Conservation (phyloP, 2,797 vertebrate genomes). For the Periophthalmus magnuspinnatus region DNA sequence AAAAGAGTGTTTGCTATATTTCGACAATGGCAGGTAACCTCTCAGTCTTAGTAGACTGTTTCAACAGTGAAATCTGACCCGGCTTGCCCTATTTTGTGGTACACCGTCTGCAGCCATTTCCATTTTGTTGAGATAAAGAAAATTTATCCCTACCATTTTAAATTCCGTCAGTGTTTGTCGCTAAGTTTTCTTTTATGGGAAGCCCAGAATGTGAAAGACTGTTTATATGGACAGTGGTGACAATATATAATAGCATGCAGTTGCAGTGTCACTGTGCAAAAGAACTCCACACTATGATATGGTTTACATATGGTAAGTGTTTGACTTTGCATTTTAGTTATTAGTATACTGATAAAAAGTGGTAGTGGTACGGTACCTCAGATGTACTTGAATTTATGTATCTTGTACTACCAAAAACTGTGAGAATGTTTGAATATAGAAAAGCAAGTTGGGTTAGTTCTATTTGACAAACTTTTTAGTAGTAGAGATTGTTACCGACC, state of each 20-base stretch:
- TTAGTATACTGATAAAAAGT: slow-evolving; percentile 20
- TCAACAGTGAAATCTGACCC: not conserved
- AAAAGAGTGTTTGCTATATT: slow-evolving; percentile 93
- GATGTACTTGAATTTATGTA: slow-evolving; percentile 37
- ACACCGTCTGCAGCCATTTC: slow-evolving; percentile 21
- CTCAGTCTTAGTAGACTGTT: slow-evolving; percentile 73
- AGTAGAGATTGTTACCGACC: slow-evolving; percentile 11
- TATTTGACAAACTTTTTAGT: slow-evolving; percentile 23
- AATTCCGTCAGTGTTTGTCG: slow-evolving; percentile 5
- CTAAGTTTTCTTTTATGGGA: slow-evolving; percentile 37
- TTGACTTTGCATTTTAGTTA: slow-evolving; percentile 20
- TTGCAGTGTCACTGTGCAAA: slow-evolving; percentile 2
- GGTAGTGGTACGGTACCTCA: slow-evolving; percentile 68
- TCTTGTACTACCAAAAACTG: slow-evolving; percentile 53
- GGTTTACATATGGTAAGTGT: not conserved
- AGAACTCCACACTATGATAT: not conserved
- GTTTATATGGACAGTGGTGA: slow-evolving; percentile 18
- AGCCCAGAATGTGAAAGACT: slow-evolving; percentile 50
- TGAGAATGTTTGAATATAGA: slow-evolving; percentile 52
- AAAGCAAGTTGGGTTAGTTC: slow-evolving; percentile 30
- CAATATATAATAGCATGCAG: slow-evolving; percentile 25
- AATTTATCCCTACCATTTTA: not conserved
- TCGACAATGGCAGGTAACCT: slow-evolving; percentile 87
- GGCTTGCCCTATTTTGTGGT: slow-evolving; percentile 33
- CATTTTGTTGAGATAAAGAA: not conserved